A percentile compares a stretch with the other conserved stretches of the same genome.
Evolutionary conservation across 2,888 invertebrate species (phyloP).

Genomic region (Hedychridium roseum): DNA sequence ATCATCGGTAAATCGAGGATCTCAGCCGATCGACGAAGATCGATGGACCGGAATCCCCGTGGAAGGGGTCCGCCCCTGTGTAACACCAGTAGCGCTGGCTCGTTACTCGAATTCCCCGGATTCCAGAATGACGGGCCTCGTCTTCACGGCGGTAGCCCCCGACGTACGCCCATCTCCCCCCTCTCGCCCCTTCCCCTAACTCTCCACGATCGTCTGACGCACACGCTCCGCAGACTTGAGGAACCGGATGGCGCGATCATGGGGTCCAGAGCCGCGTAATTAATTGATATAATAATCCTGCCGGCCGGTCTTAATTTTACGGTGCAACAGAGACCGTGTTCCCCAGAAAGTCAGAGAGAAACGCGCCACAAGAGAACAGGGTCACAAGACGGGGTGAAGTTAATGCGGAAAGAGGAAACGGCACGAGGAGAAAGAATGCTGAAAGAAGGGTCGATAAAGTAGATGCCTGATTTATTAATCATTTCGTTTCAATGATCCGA

Average conservation of each 20-base stretch:
- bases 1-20: no score
- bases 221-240: slow-evolving; percentile 30
- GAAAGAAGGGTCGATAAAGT: no score
- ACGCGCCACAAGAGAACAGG: no score
- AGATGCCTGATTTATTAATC: no score
- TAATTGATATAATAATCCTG: slow-evolving; percentile 55
- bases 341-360: no score
- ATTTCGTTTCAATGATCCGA: no score
- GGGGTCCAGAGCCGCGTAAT: slow-evolving; percentile 42
- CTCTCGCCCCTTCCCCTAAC: neutral
- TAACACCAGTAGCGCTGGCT: slow-evolving; percentile 42
- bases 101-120: slow-evolving; percentile 47
- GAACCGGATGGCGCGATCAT: slow-evolving; percentile 50
- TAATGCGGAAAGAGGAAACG: no score
- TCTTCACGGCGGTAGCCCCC: slow-evolving; percentile 17
- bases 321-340: no score
- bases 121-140: slow-evolving; percentile 28
- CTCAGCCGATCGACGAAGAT: slow-evolving; percentile 33
- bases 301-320: slow-evolving; percentile 49
- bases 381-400: no score
- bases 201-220: slow-evolving; percentile 8
- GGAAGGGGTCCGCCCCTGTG: slow-evolving; percentile 30
- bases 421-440: no score
- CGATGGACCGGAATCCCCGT: slow-evolving; percentile 36
- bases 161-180: slow-evolving; percentile 2